These are phyloP conservation scores for Melanotus villosus DNA, from an alignment of 2,888 invertebrate species.

Conservation along the genomic window DNA sequence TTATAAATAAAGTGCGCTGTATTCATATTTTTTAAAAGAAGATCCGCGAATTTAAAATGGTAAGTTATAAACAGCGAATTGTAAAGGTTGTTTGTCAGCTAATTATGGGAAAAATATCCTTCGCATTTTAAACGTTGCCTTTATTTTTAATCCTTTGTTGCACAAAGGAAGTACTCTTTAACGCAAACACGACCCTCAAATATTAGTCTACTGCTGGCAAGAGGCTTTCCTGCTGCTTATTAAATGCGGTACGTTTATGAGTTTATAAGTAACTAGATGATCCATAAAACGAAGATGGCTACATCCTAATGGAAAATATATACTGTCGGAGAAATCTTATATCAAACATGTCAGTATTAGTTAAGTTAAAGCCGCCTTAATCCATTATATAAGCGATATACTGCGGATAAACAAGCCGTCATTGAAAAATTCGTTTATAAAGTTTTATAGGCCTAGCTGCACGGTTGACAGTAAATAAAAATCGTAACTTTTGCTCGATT, in stretches of 20 bases:
- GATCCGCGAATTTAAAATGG: no score
- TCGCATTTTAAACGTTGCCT: no score
- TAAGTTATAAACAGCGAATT: no score
- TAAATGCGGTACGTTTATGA: slow-evolving; percentile 24
- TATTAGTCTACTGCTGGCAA: background rate
- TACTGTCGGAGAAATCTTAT: slow-evolving; percentile 9
- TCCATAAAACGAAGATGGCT: slow-evolving; percentile 26
- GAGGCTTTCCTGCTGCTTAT: slow-evolving; percentile 23
- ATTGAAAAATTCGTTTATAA: slow-evolving; percentile 16
- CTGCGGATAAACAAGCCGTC: background rate
- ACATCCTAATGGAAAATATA: slow-evolving; percentile 22
- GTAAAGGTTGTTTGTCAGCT: no score
- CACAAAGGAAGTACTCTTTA: no score
- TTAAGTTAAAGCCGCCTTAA: slow-evolving; percentile 2
- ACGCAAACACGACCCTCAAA: background rate
- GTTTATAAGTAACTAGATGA: slow-evolving; percentile 33
- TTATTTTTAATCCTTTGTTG: no score
- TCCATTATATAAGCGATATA: slow-evolving; percentile 5
- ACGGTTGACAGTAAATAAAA: slow-evolving; percentile 16
- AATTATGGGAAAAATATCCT: no score
- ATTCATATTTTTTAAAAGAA: no score
- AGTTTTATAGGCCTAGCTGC: slow-evolving; percentile 17
- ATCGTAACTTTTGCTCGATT: slow-evolving; percentile 2
- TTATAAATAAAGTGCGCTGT: no score
- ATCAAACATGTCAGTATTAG: slow-evolving; percentile 15